These are phyloP conservation scores for Brachionichthys hirsutus DNA, from an alignment of 2,113 vertebrate species.

Conservation along the genomic window DNA sequence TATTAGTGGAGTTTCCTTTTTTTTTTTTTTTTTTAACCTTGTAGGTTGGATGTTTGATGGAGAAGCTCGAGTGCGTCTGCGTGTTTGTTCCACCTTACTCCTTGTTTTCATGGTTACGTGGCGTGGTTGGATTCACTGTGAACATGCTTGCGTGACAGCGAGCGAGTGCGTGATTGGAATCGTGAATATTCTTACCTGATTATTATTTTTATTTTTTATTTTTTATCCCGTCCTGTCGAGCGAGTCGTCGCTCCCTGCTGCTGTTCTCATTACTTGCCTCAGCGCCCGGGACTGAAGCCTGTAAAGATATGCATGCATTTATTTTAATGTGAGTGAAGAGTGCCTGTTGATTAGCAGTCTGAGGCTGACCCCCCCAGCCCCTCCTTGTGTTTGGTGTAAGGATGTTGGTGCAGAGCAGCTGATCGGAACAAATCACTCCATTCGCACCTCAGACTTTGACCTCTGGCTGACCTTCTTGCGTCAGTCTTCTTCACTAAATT, in stretches of 20 bases:
- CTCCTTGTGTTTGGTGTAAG: conserved; percentile 26
- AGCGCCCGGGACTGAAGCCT: conserved; percentile 48
- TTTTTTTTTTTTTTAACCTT: conserved; percentile 66
- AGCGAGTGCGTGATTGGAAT: conserved; percentile 1
- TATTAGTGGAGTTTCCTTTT: conserved; percentile 74
- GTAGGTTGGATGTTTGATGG: conserved; percentile 31
- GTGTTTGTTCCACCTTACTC: conserved; percentile 48
- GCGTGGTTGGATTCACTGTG: conserved; percentile 29
- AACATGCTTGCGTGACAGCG: conserved; percentile 13
- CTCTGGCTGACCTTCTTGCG: conserved; percentile 6
- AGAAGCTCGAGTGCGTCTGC: conserved; percentile 55
- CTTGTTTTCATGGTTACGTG: conserved; percentile 22
- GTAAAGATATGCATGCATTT: conserved; percentile 67
- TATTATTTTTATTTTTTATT: no score
- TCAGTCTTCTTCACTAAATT: conserved; percentile 10
- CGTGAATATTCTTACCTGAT: not conserved
- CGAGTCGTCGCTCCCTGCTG: conserved; percentile 7
- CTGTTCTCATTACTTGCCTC: conserved; percentile 36
- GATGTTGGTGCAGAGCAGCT: conserved; percentile 38
- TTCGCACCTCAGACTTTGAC: conserved; percentile 37
- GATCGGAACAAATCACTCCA: conserved; percentile 57
- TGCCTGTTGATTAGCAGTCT: conserved; percentile 33
- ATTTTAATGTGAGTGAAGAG: conserved; percentile 47
- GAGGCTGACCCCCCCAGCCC: conserved; percentile 4
- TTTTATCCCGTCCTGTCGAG: conserved; percentile 36